Evolutionary conservation across 2,888 invertebrate species (phyloP).

Genomic region (Lymantria monacha): DNA sequence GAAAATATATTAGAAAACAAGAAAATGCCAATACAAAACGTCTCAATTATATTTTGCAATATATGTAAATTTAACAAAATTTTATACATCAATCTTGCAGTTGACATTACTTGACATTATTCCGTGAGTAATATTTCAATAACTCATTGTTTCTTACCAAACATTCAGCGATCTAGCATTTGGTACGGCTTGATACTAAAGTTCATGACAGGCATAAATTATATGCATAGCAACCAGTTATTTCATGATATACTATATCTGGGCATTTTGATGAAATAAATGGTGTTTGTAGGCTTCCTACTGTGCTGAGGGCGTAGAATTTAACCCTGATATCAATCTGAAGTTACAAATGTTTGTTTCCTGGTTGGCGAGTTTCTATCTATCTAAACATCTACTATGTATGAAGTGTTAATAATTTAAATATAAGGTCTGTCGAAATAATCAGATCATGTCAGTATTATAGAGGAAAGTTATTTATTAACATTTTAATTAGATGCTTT

Average conservation of each 20-base stretch:
- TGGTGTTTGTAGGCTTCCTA: slow-evolving; percentile 8
- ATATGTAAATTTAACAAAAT: slow-evolving; percentile 4
- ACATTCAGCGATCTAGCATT: slow-evolving; percentile 52
- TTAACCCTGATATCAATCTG: slow-evolving; percentile 1
- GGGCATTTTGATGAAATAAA: slow-evolving; percentile 12
- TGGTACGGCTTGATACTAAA: slow-evolving; percentile 47
- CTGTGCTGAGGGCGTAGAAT: slow-evolving; percentile 5
- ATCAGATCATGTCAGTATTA: slow-evolving; percentile 1
- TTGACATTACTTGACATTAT: slow-evolving; percentile 31
- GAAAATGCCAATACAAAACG: not conserved
- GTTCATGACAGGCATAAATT: slow-evolving; percentile 61
- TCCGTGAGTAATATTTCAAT: slow-evolving; percentile 47
- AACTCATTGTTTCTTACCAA: slow-evolving; percentile 54
- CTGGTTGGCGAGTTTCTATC: not conserved
- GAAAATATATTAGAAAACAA: not conserved
- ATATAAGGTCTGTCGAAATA: not conserved
- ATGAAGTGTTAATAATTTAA: not conserved
- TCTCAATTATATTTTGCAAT: slow-evolving; percentile 9
- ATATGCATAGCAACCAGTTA: slow-evolving; percentile 46
- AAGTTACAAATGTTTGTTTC: slow-evolving; percentile 1
- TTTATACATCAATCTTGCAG: slow-evolving; percentile 17
- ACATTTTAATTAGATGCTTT: not conserved
- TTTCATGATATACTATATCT: slow-evolving; percentile 40
- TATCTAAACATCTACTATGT: not conserved
- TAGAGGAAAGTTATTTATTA: not conserved